A percentile compares a stretch with the other conserved stretches of the same genome.
phyloP scores from a whole-genome alignment of 2,113 vertebrate genomes.

The Cebidichthys violaceus region DNA sequence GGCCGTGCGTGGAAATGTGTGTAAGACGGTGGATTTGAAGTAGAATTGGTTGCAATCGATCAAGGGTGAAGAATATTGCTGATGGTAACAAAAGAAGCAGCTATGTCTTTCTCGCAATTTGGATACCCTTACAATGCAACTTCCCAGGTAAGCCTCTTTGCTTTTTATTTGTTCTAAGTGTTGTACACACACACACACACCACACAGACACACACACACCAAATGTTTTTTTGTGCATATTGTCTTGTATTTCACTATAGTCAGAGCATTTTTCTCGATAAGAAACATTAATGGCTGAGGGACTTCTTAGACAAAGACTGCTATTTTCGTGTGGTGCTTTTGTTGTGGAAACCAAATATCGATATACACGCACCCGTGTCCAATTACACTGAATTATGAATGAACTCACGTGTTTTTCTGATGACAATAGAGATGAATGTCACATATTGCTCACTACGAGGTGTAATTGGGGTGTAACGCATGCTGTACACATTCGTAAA shows the following conservation, averaged over 20 bases:
- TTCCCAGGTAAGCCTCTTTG: conserved; percentile 92
- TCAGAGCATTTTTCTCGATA: conserved; percentile 13
- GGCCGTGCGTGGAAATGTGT: conserved; percentile 90
- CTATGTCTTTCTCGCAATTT: conserved; percentile 98
- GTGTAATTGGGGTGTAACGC: conserved; percentile 67
- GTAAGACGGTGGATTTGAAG: conserved; percentile 89
- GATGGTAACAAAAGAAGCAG: conserved; percentile 91
- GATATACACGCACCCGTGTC: conserved; percentile 75
- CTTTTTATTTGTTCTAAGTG: conserved; percentile 51
- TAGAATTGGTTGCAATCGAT: conserved; percentile 91
- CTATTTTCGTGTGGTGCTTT: conserved; percentile 58
- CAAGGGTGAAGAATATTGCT: conserved; percentile 90
- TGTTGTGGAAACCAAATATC: conserved; percentile 77
- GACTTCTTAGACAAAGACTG: conserved; percentile 40
- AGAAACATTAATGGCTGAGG: conserved; percentile 26
- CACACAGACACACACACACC: neutral
- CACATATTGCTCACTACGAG: conserved; percentile 64
- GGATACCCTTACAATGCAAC: conserved; percentile 96
- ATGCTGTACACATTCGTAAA: conserved; percentile 43
- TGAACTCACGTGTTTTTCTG: conserved; percentile 86
- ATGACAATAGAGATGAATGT: conserved; percentile 82
- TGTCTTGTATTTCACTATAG: conserved; percentile 20
- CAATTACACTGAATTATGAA: conserved; percentile 87
- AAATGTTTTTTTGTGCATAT: conserved; percentile 2
- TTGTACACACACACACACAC: conserved; percentile 2